Evolutionary conservation across 2,797 vertebrate genomes (phyloP), one percentile per base, ranked within the genome.

Genomic region (Manis javanica): DNA sequence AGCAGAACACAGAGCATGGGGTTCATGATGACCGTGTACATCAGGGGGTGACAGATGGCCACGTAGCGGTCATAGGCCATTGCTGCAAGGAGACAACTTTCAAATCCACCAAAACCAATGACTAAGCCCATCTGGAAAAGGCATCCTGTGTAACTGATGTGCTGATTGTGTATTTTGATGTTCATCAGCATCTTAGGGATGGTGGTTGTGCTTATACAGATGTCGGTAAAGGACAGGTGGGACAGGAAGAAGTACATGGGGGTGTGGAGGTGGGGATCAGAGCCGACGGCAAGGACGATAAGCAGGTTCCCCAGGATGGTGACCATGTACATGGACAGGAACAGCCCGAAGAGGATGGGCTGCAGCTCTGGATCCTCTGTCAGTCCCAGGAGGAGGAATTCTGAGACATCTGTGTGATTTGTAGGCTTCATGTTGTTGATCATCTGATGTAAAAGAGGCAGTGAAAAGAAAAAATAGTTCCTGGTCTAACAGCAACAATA

Each of bases 191-290:
- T 83, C 61, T 87, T 94, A 3, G 88, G 95, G 51, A 94, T 24
- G 0, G 63, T 95, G 85, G 77, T 81, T 18, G 89, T 84, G 64
- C 63, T 94, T 11, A 95, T 77, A 26, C 93, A 94, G 7, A 97
- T 69, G 37, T 97, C 86, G 39, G 69, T 59, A 10, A 95, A 49
- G 5, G 91, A 96, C 13, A 97, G 77, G 14, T 59, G 64, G 42
- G 74, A 53, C 0, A 95, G 85, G 31, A 95, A 61, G 39, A 96
- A 87, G n/a, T 90, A 85, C 82, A 97, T 97, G n/a, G 94, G 91
- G 1, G 23, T 96, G 7, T 96, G 86, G 26, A 96, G 91, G 8
- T 34, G 55, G 4, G 53, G 26, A 42, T 98, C 95, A 0, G 69
- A 59, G 16, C n/a, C 18, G 15, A 85, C n/a, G 7, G 78, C 69